Evolutionary conservation across 2,797 vertebrate genomes (phyloP), one percentile per base, ranked within the genome.

Genomic region (Diceros bicornis): DNA sequence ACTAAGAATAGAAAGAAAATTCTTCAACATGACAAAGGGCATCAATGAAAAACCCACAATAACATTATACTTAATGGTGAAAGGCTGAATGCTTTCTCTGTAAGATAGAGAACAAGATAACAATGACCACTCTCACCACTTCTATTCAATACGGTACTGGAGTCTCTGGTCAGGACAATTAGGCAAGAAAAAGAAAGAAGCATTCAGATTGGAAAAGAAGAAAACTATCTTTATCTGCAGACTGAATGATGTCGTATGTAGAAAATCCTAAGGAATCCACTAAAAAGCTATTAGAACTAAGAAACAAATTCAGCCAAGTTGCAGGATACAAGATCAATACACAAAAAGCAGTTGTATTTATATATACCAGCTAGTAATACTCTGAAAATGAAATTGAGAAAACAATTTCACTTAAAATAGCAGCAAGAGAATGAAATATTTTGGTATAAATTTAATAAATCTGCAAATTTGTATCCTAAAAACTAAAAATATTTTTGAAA

Each of bases 401-500:
- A 75, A 47, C 11, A 69, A 81, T 71, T 91, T 81, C 23, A 71
- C 21, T 82, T 71, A 61, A 82, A 91, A 81, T 81, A 32, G 7
- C 52, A 61, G 27, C 29, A 47, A 44, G 34, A 81, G 23, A 81
- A 47, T 82, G 41, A 83, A 61, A 37, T 18, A 91, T 78, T 57
- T 68, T 23, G 62, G 61, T 37, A 50, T 20, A 69, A 61, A 66
- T 57, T 86, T 44, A 85, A 59, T 23, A 77, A 52, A 72, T 10
- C 34, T 61, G 27, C 17, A 69, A 85, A 91, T 68, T 0, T 69
- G 27, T 69, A 78, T n/a, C 52, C 32, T 61, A 68, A 87, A 84
- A 92, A 64, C 59, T 66, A 64, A 82, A 91, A 91, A 91, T 21
- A 86, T 41, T 59, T 52, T 23, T 91, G 37, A 52, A 85, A 69